Conservation (phyloP, 2,888 invertebrate genomes). For the Erebia aethiops region DNA sequence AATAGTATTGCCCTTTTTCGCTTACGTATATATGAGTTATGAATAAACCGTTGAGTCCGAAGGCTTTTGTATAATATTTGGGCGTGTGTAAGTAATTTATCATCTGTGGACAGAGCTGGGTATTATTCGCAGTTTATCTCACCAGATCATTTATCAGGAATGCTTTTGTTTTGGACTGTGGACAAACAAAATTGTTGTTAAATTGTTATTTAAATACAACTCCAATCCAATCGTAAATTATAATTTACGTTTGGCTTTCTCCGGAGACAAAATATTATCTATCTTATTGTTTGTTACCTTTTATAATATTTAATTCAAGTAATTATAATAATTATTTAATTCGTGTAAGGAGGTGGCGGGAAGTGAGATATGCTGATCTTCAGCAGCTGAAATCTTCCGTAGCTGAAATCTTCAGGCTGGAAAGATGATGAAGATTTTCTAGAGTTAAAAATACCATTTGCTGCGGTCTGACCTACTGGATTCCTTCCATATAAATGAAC, state of each 20-base stretch:
- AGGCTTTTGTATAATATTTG: background rate
- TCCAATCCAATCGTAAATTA: too few relatives aligned
- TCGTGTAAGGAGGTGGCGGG: too few relatives aligned
- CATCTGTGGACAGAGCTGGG: conserved; percentile 32
- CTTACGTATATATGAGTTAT: background rate
- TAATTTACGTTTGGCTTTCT: background rate
- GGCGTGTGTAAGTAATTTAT: conserved; percentile 25
- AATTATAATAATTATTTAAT: too few relatives aligned
- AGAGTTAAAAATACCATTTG: too few relatives aligned
- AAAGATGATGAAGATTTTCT: too few relatives aligned
- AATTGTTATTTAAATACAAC: too few relatives aligned
- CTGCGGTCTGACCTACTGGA: too few relatives aligned
- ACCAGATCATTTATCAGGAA: conserved; percentile 44
- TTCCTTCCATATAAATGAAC: too few relatives aligned
- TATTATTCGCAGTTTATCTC: conserved; percentile 36
- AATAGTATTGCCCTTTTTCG: background rate
- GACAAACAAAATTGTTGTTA: conserved; percentile 24
- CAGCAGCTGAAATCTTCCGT: too few relatives aligned
- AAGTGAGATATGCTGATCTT: too few relatives aligned
- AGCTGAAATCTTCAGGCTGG: too few relatives aligned
- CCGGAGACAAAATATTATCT: background rate
- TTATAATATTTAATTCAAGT: background rate
- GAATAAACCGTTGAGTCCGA: background rate
- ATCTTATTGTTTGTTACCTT: background rate
- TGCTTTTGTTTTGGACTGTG: conserved; percentile 36